Conservation (phyloP, 2,113 vertebrate species). For the Murina feae region DNA sequence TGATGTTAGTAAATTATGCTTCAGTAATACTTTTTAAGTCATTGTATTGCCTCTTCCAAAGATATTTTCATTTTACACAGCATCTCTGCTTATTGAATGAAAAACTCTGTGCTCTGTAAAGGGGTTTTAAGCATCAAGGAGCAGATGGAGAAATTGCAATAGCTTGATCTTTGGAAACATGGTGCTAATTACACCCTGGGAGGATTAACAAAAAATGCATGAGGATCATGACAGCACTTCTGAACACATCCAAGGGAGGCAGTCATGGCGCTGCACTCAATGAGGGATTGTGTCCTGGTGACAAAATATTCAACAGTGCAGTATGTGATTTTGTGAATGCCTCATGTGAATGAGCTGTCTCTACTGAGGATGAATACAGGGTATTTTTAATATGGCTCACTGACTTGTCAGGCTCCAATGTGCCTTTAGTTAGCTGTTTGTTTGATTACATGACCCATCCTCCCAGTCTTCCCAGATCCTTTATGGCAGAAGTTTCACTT, state of each 20-base stretch:
- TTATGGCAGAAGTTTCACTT: neutral
- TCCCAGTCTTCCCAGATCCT: neutral
- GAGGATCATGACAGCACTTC: neutral
- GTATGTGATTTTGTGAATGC: accelerated
- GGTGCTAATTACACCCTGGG: neutral
- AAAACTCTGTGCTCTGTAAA: neutral
- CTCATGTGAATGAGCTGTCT: neutral
- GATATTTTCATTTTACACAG: neutral
- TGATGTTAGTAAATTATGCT: neutral
- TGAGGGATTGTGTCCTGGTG: neutral
- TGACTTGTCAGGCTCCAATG: neutral
- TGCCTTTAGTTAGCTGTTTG: too few relatives aligned
- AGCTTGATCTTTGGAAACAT: slow-evolving; percentile 4
- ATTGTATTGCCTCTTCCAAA: neutral
- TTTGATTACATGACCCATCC: neutral
- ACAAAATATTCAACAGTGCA: accelerated
- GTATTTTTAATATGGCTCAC: accelerated
- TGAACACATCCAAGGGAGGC: neutral
- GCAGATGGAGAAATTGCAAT: neutral
- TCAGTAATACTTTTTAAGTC: neutral
- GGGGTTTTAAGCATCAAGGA: neutral
- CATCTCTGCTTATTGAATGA: neutral
- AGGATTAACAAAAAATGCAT: neutral
- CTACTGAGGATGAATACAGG: accelerated
- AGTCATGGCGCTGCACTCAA: accelerated